Conservation (phyloP, 2,797 vertebrate species). For the Benthosema pterotum region DNA sequence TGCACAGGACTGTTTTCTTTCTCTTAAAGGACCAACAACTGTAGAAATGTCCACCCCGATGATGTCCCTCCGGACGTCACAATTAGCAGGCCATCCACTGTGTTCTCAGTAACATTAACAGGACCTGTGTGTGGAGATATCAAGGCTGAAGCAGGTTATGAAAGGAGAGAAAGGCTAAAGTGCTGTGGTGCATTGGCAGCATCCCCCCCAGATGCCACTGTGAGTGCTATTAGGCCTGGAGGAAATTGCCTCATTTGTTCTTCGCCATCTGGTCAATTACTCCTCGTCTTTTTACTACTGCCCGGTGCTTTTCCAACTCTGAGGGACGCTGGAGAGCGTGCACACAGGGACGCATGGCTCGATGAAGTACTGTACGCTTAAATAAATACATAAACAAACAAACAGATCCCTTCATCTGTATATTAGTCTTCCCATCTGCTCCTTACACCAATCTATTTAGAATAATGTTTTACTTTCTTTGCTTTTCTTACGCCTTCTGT, state of each 20-base stretch:
- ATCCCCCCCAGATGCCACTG: conserved; percentile 49
- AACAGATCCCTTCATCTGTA: no score
- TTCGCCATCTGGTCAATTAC: conserved; percentile 46
- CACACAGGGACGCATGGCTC: no score
- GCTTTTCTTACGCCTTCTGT: no score
- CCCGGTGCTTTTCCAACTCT: not conserved
- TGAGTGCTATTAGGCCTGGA: conserved; percentile 36
- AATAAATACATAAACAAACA: no score
- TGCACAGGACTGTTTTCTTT: not conserved
- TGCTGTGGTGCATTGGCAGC: conserved; percentile 35
- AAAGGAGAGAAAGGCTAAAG: conserved; percentile 48
- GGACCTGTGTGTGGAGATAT: conserved; percentile 13
- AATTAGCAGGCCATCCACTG: conserved; percentile 26
- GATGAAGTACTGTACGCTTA: no score
- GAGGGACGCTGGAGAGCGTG: not conserved
- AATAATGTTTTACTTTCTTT: no score
- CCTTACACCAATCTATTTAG: no score
- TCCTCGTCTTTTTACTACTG: not conserved
- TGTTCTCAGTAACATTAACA: not conserved
- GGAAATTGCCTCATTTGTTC: conserved; percentile 56
- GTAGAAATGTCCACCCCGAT: not conserved
- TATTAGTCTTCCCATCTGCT: no score
- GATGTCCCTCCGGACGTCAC: not conserved
- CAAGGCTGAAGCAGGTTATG: conserved; percentile 16
- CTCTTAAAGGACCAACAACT: not conserved